These are phyloP conservation scores for Acanthaster planci DNA, from an alignment of 35 echinoderm and acorn worm genomes.

Conservation along the genomic window DNA sequence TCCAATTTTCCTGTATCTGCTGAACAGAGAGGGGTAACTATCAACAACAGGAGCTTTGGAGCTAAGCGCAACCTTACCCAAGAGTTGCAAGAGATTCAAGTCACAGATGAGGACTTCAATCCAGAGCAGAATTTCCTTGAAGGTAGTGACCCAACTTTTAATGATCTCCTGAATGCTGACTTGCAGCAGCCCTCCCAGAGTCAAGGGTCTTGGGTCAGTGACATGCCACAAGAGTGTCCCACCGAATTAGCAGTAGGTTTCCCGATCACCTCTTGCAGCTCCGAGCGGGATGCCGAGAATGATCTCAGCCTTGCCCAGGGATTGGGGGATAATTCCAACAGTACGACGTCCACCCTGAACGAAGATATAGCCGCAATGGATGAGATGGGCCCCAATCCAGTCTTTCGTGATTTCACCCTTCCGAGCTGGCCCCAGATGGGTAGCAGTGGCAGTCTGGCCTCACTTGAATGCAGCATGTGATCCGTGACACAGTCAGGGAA, in stretches of 20 bases:
- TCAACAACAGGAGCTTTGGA: slow-evolving; percentile 32
- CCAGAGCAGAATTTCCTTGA: slow-evolving; percentile 1
- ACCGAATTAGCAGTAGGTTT: slow-evolving; percentile 26
- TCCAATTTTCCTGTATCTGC: slow-evolving; percentile 2
- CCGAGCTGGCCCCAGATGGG: slow-evolving; percentile 54
- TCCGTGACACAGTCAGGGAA: not conserved
- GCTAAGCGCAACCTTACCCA: slow-evolving; percentile 59
- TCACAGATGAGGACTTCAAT: slow-evolving; percentile 53
- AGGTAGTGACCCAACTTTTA: not conserved
- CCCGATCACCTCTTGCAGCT: slow-evolving; percentile 26
- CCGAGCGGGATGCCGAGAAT: slow-evolving; percentile 30
- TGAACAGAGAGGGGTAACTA: slow-evolving; percentile 7
- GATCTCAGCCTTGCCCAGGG: not conserved
- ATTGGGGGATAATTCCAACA: slow-evolving; percentile 49
- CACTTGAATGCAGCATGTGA: slow-evolving; percentile 61
- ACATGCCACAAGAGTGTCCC: not conserved
- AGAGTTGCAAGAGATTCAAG: slow-evolving; percentile 49
- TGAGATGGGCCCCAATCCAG: slow-evolving; percentile 37
- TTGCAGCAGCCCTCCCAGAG: not conserved
- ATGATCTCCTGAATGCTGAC: slow-evolving; percentile 27
- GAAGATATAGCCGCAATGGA: slow-evolving; percentile 54
- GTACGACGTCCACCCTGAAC: slow-evolving; percentile 53
- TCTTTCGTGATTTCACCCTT: slow-evolving; percentile 27
- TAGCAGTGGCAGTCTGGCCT: slow-evolving; percentile 30
- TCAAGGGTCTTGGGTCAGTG: slow-evolving; percentile 23